Evolutionary conservation across 1,140 invertebrate genomes (phyloP), one percentile per base, ranked within the genome.

Genomic region (Sitobion miscanthi): DNA sequence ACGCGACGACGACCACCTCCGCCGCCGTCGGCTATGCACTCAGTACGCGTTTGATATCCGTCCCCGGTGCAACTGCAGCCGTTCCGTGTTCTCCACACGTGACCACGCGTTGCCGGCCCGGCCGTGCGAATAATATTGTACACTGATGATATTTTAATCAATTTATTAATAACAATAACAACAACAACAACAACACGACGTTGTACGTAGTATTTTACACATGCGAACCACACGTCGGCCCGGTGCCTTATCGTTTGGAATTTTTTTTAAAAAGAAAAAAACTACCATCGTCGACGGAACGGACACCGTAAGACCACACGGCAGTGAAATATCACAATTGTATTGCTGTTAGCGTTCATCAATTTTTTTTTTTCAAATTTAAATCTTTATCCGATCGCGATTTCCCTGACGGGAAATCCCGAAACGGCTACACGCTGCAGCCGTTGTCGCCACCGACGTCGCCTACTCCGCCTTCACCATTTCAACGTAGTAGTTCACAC

Each of bases 1-100:
- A 87, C 85, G 45, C 85, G 85, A 87, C 83, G 21, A 42, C 38
- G 54, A 38, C 35, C 8, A 14, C 23, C 89, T 35, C 8, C 88
- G 35, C 8, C 88, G 35, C 85, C n/a, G 11, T 14, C n/a, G 35
- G 69, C n/a, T 21, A 30, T 38, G 42, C 38, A 30, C 42, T 92
- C 69, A 85, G 77, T 92, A 92, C 77, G 77, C 91, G 62, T 92
- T 49, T n/a, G 69, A 25, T 54, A 30, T 85, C 30, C 91, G 49
- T 91, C n/a, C 62, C 62, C 38, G 90, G 42, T 47, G 69, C 77
- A n/a, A 42, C 69, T 30, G 38, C 57, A 57, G 14, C 52, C 17
- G 25, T 52, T 47, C 21, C 49, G 49, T 88, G 45, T 88, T 52
- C 86, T 20, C 42, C 35, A 30, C 88, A 90, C 52, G 52, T 69